Base-by-base conservation (phyloP, 2,797 vertebrate genomes). In the Mallotus villosus region DNA sequence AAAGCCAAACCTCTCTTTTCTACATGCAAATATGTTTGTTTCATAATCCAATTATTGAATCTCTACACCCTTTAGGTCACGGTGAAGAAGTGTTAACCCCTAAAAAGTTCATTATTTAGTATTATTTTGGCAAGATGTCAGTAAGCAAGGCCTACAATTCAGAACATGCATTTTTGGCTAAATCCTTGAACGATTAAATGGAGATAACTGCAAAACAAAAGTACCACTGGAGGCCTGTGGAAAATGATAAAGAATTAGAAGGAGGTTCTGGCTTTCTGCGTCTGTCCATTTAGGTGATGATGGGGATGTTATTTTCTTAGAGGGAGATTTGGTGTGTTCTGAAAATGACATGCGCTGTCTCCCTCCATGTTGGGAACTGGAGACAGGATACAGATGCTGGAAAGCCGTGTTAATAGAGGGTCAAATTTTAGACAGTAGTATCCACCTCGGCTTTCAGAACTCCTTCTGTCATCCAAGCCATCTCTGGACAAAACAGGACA, bases 341-440 rank as follows among this genome's bases (percentile, higher is more conserved):
- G 90, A 93, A 94, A 94, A 93, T 92, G 92, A 94, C 89, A 93
- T 94, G 87, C 91, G 91, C 88, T 83, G 89, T 94, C 92, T 94
- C 92, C 88, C 90, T 91, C 88, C 81, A 86, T 91, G 92, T 91
- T 89, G 88, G 88, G 89, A 89, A 91, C 84, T 84, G 72, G 86
- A 92, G 95, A 94, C 94, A 92, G 93, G 87, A 92, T 95, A 92
- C 94, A 95, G 95, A 95, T 96, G 93, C 94, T 93, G 94, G 93
- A 93, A 94, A 93, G 92, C 92, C 86, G 93, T 95, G 94, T 95
- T 96, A 97, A 96, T 95, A 92, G 94, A 92, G 93, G 95, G 95
- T 97, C 95, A 95, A 76, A 71, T 91, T 85, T 90, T 87, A 93
- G 93, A 96, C 96, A 97, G 97, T 95, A 92, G 94, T 94, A 92